These are phyloP conservation scores for Sphenodon punctatus DNA, from an alignment of 2,797 vertebrate species.

Conservation along the genomic window DNA sequence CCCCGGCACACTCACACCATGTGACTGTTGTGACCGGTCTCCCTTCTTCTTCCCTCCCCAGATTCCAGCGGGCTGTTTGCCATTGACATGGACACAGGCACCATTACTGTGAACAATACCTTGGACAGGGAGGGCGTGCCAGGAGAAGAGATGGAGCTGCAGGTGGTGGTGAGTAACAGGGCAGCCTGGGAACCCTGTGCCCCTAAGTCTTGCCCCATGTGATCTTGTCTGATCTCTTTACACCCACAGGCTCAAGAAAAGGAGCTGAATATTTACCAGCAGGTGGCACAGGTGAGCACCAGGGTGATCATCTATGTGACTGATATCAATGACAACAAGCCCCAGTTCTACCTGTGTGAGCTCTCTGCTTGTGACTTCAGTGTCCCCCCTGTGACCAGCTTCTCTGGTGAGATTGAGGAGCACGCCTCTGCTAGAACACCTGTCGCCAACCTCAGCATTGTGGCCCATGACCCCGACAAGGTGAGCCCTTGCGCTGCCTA, in stretches of 20 bases:
- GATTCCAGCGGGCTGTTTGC: constrained; percentile 72
- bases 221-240: not conserved
- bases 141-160: constrained; percentile 73
- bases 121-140: constrained; percentile 86
- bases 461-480: constrained; percentile 83
- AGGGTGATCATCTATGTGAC: constrained; percentile 78
- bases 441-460: constrained; percentile 78
- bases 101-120: constrained; percentile 68
- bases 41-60: constrained; percentile 13
- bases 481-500: too few species aligned
- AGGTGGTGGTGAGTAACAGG: constrained; percentile 78
- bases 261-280: constrained; percentile 65
- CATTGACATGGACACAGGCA: constrained; percentile 66
- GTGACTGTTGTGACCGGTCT: not conserved
- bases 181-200: not conserved
- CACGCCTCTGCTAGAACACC: constrained; percentile 75
- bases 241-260: constrained; percentile 81
- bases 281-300: constrained; percentile 60
- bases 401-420: constrained; percentile 81
- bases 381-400: constrained; percentile 32
- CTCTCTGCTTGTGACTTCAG: constrained; percentile 71
- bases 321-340: constrained; percentile 88
- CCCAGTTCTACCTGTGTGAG: constrained; percentile 85
- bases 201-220: not conserved
- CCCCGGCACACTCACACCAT: too few species aligned